Evolutionary conservation across 2,113 vertebrate species (phyloP).

Genomic region (Zosterops pallidus): DNA sequence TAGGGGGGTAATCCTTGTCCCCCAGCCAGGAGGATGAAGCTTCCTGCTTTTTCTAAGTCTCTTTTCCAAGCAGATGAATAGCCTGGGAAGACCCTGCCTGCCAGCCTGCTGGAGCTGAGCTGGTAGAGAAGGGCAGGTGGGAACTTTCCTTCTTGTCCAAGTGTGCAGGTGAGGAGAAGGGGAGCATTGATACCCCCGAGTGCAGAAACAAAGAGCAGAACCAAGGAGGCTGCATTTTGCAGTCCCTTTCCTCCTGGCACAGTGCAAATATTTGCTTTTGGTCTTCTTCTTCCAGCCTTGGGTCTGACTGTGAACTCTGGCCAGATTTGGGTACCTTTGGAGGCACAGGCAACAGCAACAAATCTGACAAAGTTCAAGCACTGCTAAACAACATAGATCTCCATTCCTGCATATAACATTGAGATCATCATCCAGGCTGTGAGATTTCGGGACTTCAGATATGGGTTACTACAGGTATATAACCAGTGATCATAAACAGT

Average conservation of each 20-base stretch:
- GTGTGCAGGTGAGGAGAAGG: background rate
- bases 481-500: background rate
- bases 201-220: background rate
- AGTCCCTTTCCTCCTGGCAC: background rate
- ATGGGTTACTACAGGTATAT: background rate
- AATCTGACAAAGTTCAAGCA: background rate
- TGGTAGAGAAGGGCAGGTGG: rapidly evolving
- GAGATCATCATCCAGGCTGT: background rate
- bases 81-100: background rate
- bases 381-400: background rate
- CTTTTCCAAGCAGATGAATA: background rate
- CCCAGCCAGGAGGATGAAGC: rapidly evolving
- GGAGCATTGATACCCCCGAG: rapidly evolving
- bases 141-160: background rate
- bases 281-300: background rate
- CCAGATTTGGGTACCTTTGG: background rate
- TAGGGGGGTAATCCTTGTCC: background rate
- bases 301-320: background rate
- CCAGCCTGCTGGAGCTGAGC: background rate
- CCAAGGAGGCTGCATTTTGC: background rate
- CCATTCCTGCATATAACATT: background rate
- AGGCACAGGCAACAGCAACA: background rate
- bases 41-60: background rate
- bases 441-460: background rate
- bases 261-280: background rate